Base-by-base conservation (phyloP, 1,140 invertebrate species). In the Melitaea cinxia region DNA sequence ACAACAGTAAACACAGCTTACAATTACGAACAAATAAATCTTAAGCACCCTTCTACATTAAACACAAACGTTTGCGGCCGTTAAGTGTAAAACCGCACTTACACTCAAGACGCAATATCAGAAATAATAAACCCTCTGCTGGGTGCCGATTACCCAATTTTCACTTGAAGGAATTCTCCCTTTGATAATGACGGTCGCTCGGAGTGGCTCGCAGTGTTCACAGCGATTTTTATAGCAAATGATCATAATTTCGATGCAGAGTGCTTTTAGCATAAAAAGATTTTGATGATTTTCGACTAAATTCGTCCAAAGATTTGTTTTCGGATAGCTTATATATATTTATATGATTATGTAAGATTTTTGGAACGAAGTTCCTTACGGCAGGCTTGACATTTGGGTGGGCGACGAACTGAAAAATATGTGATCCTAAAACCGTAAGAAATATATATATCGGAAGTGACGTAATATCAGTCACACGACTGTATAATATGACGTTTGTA, bases 61-160 rank as follows among this genome's bases (percentile, higher is more conserved):
- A 47, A 47, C 42, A 23, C 6, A 21, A 47, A 1, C 4, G 42
- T 47, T 47, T 47, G 42, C 10, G 42, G 42, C 23, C 23, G 21
- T 47, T 47, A 47, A 24, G 21, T 39, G 7, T 60, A 15, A 60
- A 19, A 60, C 47, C 28, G 30, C 47, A 60, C 28, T 52, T 52
- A 52, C 45, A 50, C 33, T 63, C 17, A 62, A 47, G 60, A 28
- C 35, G 33, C 15, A 30, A 63, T 54, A 55, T 63, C 50, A 55
- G 30, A 39, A 52, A 42, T 63, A 55, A 42, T 55, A 55, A 63
- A 39, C 52, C 52, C 60, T 39, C 54, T 23, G 52, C n/a, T 19
- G 60, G 60, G 60, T 15, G 60, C 14, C 52, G 60, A 63, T 63
- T 63, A 63, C 60, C 37, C 37, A 63, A 63, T 63, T 47, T 47